These are phyloP conservation scores for Chaenodraco wilsoni DNA, from an alignment of 2,797 vertebrate species.

Conservation along the genomic window DNA sequence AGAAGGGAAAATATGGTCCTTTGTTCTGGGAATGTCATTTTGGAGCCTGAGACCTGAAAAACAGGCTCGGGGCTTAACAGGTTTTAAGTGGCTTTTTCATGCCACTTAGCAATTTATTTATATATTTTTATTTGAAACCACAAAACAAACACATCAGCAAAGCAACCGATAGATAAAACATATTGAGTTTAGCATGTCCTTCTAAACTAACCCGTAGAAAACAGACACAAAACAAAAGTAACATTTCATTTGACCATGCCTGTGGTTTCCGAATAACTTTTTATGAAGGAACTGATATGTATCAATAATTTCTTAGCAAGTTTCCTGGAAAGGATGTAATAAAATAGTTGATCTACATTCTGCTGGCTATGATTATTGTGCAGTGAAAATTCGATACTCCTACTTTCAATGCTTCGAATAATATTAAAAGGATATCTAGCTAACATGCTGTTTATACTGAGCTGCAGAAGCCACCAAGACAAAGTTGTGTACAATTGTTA, in stretches of 20 bases:
- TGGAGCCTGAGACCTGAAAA: too few species aligned
- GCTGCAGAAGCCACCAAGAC: not conserved
- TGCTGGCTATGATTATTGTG: too few species aligned
- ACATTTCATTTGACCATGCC: conserved; percentile 1
- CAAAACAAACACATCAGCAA: too few species aligned
- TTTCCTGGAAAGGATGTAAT: not conserved
- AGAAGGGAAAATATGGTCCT: too few species aligned
- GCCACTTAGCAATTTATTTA: too few species aligned
- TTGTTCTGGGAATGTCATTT: too few species aligned
- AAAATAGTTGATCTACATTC: too few species aligned
- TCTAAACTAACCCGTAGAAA: not conserved
- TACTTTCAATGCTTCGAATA: not conserved
- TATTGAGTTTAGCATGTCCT: not conserved
- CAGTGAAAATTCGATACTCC: too few species aligned
- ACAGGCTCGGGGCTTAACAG: too few species aligned
- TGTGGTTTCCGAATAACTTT: not conserved
- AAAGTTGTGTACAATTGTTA: not conserved
- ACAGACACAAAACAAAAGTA: not conserved
- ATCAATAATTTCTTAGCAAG: not conserved
- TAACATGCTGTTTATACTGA: not conserved
- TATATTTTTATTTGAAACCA: too few species aligned
- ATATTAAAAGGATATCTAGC: not conserved
- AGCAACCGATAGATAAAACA: not conserved
- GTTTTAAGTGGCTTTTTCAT: too few species aligned
- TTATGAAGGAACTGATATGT: not conserved